Evolutionary conservation across 37 sponge, comb jelly and placozoan genomes (phyloP).

Genomic region (Trichoplax adhaerens): DNA sequence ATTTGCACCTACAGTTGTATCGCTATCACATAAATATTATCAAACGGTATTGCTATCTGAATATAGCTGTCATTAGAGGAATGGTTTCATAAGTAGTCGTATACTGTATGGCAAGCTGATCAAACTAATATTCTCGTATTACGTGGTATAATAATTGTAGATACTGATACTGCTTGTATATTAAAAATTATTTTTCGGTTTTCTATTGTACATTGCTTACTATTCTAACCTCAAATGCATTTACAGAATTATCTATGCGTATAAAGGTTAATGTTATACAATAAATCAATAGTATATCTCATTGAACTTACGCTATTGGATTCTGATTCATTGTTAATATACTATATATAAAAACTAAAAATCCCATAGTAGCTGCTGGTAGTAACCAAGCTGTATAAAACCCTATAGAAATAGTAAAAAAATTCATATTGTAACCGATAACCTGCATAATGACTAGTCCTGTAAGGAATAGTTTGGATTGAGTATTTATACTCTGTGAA

Average conservation of each 20-base stretch:
- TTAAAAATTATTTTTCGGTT: no score
- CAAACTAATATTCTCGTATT: not conserved
- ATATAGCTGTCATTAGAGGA: no score
- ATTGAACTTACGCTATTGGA: constrained; percentile 52
- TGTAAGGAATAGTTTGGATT: no score
- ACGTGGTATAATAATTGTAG: not conserved
- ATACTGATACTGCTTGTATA: no score
- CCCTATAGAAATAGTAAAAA: constrained; percentile 13
- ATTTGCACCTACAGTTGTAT: no score
- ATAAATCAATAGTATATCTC: constrained; percentile 3
- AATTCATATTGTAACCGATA: not conserved
- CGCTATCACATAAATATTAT: no score
- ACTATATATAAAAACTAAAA: constrained; percentile 61
- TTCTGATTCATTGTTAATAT: constrained; percentile 49
- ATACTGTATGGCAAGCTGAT: not conserved
- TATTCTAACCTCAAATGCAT: not conserved
- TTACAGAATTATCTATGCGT: not conserved
- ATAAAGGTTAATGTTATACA: not conserved
- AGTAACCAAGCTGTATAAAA: constrained; percentile 79
- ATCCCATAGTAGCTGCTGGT: constrained; percentile 56
- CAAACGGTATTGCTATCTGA: no score
- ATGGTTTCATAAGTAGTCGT: no score
- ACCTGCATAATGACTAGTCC: no score
- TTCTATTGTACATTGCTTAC: not conserved
- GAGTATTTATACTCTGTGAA: not conserved